Base-by-base conservation (phyloP, 2,888 invertebrate genomes). In the Thumatha senex region DNA sequence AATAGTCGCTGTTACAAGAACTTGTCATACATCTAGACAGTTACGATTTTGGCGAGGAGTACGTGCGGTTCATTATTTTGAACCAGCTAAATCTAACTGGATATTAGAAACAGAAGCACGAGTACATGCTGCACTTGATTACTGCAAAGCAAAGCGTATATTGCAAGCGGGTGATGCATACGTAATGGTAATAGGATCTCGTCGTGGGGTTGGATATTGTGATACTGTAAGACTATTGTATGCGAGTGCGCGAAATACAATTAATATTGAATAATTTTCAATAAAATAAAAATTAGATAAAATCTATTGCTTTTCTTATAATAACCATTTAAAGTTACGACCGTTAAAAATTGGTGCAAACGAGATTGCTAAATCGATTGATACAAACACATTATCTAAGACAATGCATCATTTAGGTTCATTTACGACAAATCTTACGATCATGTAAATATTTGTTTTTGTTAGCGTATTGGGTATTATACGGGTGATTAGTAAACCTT, bases 1-100 rank as follows among this genome's bases (percentile, higher is more conserved):
- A 0, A 94, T 97, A 49, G 86, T 97, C 46, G 94, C 95, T 4
- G 93, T 97, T 9, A 96, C 96, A 0, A 89, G 96, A 65, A 91
- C 93, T 56, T 93, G 93, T 15, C 93, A 93, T 63, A 93, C 94
- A 7, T 94, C 96, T 1, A 86, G 96, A 49, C 94, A 95, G 62
- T 72, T 90, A 43, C 76, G 91, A 13, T 83, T 93, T 57, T 93
- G 90, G 86, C 80, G 91, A 60, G 91, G 92, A 7, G 77, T 93
- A 2, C 85, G 92, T 30, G 87, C 93, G 3, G 72, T 93, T 61
- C 89, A 93, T 71, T 93, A 92, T 52, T 89, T 87, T 70, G 89
- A 90, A 70, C 68, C 69, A 1, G 63, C 80, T 13, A 84, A 73
- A 66, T 62, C 58, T 11, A 76, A 56, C 53, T 90, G 90, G 89